Percentiles rank a stretch among this genome's conserved stretches.
These are phyloP conservation scores for Chionomys nivalis DNA, from an alignment of 2,113 vertebrate genomes.

Conservation along the genomic window DNA sequence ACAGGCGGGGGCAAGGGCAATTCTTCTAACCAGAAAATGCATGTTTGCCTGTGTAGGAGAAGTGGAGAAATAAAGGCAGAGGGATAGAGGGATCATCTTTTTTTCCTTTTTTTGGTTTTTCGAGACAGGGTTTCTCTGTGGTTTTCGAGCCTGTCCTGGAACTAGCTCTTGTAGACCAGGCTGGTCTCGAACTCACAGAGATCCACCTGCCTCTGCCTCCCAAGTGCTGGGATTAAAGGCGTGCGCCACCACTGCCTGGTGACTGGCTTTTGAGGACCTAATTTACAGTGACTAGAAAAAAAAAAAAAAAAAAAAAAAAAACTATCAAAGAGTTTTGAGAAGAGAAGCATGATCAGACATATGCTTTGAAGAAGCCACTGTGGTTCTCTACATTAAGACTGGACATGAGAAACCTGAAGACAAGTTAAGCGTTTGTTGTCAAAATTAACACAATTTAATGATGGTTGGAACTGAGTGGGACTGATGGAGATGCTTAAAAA, in stretches of 20 bases:
- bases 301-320: neutral
- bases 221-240: too few species aligned
- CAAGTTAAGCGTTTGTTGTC: neutral
- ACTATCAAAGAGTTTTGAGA: neutral
- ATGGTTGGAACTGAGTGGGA: neutral
- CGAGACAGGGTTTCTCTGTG: too few species aligned
- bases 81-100: neutral
- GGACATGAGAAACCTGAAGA: neutral
- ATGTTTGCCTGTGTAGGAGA: neutral
- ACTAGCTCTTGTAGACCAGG: too few species aligned
- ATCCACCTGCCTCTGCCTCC: too few species aligned
- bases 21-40: neutral
- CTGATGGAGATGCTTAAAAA: neutral
- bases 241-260: too few species aligned
- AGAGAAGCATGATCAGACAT: neutral
- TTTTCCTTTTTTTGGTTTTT: too few species aligned
- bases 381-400: neutral
- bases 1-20: too few species aligned
- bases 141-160: too few species aligned
- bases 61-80: neutral
- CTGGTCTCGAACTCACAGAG: too few species aligned
- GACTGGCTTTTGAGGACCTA: neutral
- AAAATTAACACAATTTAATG: neutral
- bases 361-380: neutral
- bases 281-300: neutral